Percentiles rank a stretch among this genome's conserved stretches.
These are phyloP conservation scores for Amorpha juglandis DNA, from an alignment of 2,888 invertebrate species.

Conservation along the genomic window DNA sequence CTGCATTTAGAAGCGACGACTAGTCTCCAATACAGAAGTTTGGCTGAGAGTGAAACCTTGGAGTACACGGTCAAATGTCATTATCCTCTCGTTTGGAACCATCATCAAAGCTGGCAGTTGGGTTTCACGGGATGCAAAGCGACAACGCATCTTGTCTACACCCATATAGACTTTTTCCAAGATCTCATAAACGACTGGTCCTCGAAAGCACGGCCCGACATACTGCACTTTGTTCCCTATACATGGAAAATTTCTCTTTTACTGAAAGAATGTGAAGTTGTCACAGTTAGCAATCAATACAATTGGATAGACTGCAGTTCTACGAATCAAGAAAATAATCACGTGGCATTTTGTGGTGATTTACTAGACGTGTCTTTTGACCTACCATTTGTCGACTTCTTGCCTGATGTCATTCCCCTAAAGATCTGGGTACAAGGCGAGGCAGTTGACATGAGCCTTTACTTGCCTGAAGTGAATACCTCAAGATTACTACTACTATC, in stretches of 20 bases:
- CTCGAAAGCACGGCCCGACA: slow-evolving; percentile 95
- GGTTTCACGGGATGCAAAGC: slow-evolving; percentile 97
- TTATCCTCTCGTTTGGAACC: slow-evolving; percentile 98
- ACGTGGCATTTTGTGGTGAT: slow-evolving; percentile 97
- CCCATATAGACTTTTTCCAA: slow-evolving; percentile 98
- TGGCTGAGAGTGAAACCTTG: slow-evolving; percentile 97
- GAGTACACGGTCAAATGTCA: slow-evolving; percentile 95
- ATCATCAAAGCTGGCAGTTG: slow-evolving; percentile 97
- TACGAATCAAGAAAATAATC: slow-evolving; percentile 97
- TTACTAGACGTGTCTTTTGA: slow-evolving; percentile 96
- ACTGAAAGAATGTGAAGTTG: slow-evolving; percentile 97
- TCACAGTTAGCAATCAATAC: slow-evolving; percentile 96
- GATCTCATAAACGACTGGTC: slow-evolving; percentile 99
- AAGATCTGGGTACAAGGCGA: slow-evolving; percentile 98
- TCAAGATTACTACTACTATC: slow-evolving; percentile 92
- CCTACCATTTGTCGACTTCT: slow-evolving; percentile 96
- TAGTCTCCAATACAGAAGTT: slow-evolving; percentile 95
- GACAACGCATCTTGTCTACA: slow-evolving; percentile 95
- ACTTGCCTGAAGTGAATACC: slow-evolving; percentile 96
- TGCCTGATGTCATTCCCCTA: slow-evolving; percentile 94
- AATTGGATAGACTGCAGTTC: slow-evolving; percentile 99
- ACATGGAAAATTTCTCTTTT: slow-evolving; percentile 96
- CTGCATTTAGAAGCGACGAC: slow-evolving; percentile 98
- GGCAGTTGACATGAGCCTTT: slow-evolving; percentile 94
- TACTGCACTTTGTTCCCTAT: slow-evolving; percentile 97